Evolutionary conservation across 2,113 vertebrate species (phyloP).

Genomic region (Perognathus longimembris): DNA sequence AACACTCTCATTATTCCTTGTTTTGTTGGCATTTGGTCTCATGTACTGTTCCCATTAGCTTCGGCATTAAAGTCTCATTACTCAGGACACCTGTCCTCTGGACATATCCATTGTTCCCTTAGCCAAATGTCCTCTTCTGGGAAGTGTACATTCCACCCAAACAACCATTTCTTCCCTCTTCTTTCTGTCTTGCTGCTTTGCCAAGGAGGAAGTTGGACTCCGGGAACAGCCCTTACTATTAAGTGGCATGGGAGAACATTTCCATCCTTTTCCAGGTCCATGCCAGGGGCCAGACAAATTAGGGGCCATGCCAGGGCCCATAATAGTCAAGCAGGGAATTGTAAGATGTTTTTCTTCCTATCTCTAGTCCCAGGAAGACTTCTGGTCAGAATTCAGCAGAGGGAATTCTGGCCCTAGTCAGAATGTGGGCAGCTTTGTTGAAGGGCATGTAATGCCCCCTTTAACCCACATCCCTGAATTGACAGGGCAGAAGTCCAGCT

Average conservation of each 20-base stretch:
- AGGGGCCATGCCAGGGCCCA: no score
- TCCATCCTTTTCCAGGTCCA: neutral
- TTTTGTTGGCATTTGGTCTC: conserved; percentile 74
- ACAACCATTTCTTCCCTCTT: neutral
- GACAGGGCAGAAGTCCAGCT: neutral
- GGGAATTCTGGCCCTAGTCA: neutral
- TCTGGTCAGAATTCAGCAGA: neutral
- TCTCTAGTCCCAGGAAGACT: neutral
- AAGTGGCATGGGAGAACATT: neutral
- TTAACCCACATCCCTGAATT: neutral
- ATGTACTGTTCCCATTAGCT: conserved; percentile 80
- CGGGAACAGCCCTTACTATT: neutral
- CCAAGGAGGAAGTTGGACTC: neutral
- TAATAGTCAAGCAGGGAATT: neutral
- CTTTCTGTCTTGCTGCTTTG: neutral
- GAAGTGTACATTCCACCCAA: conserved; percentile 29
- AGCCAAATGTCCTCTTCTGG: conserved; percentile 74
- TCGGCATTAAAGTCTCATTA: conserved; percentile 80
- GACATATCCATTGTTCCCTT: conserved; percentile 55
- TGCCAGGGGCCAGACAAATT: accelerated
- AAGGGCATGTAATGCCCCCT: neutral
- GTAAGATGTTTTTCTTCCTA: neutral
- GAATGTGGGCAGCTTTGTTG: neutral
- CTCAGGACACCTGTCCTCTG: conserved; percentile 78
- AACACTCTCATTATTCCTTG: conserved; percentile 59